Evolutionary conservation across 1,140 invertebrate species (phyloP).

Genomic region (Caenorhabditis remanei): DNA sequence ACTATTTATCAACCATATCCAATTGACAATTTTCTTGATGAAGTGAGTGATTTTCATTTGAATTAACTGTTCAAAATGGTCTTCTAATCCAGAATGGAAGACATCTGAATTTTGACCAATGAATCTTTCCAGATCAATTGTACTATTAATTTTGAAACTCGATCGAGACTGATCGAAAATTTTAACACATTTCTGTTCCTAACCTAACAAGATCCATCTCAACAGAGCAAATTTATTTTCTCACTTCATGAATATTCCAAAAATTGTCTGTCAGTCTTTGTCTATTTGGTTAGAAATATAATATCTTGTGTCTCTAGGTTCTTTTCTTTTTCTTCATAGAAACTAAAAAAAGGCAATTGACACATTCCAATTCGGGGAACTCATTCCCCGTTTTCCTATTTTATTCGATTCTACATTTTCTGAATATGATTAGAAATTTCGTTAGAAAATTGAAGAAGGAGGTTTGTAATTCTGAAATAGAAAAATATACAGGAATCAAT

Average conservation of each 20-base stretch:
- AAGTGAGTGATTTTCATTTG: background rate
- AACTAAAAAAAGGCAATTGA: background rate
- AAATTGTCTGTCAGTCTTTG: background rate
- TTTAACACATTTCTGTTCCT: too few relatives aligned
- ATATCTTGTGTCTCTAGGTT: slow-evolving; percentile 13
- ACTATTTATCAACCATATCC: slow-evolving; percentile 36
- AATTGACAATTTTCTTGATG: background rate
- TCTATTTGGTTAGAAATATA: slow-evolving; percentile 53
- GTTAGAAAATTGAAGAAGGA: background rate
- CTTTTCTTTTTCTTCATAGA: background rate
- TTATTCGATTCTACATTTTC: background rate
- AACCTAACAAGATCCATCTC: too few relatives aligned
- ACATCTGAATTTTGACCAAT: too few relatives aligned
- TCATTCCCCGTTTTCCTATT: background rate
- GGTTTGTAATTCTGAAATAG: background rate
- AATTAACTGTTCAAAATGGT: background rate
- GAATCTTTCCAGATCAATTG: too few relatives aligned
- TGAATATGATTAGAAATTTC: background rate
- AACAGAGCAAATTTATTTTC: background rate
- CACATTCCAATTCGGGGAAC: background rate
- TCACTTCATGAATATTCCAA: background rate
- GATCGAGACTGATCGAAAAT: too few relatives aligned
- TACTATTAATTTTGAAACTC: too few relatives aligned
- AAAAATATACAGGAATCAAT: too few relatives aligned
- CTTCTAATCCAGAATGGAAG: too few relatives aligned